Evolutionary conservation across 2,113 vertebrate genomes (phyloP).

Genomic region (Tichodroma muraria): DNA sequence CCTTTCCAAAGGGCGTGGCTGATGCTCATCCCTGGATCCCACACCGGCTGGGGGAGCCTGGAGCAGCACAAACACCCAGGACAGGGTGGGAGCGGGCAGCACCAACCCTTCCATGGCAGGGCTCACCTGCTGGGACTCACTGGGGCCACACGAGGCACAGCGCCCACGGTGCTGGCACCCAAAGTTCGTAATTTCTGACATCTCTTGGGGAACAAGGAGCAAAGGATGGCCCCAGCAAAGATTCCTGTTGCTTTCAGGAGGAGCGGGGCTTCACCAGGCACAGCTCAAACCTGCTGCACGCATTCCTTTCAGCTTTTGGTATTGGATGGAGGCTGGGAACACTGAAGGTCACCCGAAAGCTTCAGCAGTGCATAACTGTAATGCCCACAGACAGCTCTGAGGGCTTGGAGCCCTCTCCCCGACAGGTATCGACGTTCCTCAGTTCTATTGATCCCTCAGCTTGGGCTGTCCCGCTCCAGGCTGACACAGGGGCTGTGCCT

Average conservation of each 20-base stretch:
- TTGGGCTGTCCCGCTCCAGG: background rate
- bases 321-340: background rate
- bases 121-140: rapidly evolving
- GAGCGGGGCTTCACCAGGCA: background rate
- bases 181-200: rapidly evolving
- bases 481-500: too few species aligned
- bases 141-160: rapidly evolving
- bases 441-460: background rate
- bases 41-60: rapidly evolving
- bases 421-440: background rate
- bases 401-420: background rate
- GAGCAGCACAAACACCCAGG: rapidly evolving
- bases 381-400: background rate
- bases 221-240: background rate
- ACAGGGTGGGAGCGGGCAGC: background rate
- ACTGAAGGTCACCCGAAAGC: background rate
- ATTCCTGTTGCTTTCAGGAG: background rate
- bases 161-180: rapidly evolving
- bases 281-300: background rate
- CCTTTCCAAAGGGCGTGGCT: rapidly evolving
- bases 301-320: background rate
- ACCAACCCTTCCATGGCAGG: rapidly evolving
- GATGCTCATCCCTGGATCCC: rapidly evolving
- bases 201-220: rapidly evolving
- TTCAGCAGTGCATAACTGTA: background rate